Base-by-base conservation (phyloP, 2,888 invertebrate species). In the Hirudinaria manillensis region DNA sequence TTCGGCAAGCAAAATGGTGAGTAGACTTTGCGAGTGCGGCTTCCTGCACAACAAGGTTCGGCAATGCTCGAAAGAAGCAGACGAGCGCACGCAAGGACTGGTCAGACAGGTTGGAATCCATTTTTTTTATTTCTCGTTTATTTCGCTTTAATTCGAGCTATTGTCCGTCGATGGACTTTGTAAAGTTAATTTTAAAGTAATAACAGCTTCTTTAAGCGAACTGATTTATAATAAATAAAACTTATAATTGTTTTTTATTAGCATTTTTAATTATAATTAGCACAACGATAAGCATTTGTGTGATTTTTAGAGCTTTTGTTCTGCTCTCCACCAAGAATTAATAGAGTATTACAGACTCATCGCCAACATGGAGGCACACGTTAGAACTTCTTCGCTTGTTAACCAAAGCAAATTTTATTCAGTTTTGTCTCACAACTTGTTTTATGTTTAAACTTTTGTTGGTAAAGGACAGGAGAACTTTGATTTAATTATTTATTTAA, bases 321-420 rank as follows among this genome's bases (percentile, higher is more conserved):
- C 93, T 2, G 91, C 92, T 2, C 87, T 97, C 76, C 90, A 92
- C 81, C 90, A 91, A 76, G 93, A 96, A 85, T 87, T 97, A 21
- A 91, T 91, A 0, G 91, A 92, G 82, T 96, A 93, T 86, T 94
- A 94, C 84, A 89, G 93, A 79, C 90, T 93, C 80, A 89, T 97
- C 76, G 93, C 95, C 0, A 87, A 92, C 73, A 87, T 96, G 73
- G 93, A 95, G 85, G 91, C 93, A 74, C 92, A 93, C 88, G 91
- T 93, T 38, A 68, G 32, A 29, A 24, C 19, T 61, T 21, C 13
- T 34, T 68, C 24, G 10, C 10, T 21, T 10, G n/a, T 32, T 21
- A 10, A 24, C 19, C 4, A 3, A 27, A 68, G 13, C 19, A 61
- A 61, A 61, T 29, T 61, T 27, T 10, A 10, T 10, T 61, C 21